Conservation (phyloP, 1,140 invertebrate species). For the Zaprionus camerounensis region DNA sequence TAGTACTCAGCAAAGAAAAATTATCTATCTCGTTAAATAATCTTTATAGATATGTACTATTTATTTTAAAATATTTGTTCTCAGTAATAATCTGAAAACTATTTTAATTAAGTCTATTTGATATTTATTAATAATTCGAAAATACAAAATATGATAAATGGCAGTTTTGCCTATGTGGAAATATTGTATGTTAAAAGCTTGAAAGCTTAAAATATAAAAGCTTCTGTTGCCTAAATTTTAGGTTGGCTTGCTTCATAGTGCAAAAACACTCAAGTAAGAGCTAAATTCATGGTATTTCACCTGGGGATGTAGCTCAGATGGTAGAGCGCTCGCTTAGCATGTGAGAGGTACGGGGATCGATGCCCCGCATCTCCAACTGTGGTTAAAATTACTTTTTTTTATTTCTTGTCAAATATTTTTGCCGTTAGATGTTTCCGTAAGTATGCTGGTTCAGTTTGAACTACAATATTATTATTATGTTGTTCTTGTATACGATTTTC, state of each 20-base stretch:
- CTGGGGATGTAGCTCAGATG: conserved; percentile 85
- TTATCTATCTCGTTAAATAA: too few species aligned
- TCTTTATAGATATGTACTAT: too few species aligned
- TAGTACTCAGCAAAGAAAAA: too few species aligned
- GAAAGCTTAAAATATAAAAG: conserved; percentile 36
- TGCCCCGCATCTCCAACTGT: conserved; percentile 86
- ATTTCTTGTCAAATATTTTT: neutral
- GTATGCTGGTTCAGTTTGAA: conserved; percentile 56
- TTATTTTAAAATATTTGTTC: too few species aligned
- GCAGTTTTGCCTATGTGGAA: neutral
- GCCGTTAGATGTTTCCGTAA: conserved; percentile 20
- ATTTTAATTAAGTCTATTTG: neutral
- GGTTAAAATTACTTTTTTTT: conserved; percentile 13
- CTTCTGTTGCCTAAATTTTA: conserved; percentile 5
- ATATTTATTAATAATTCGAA: neutral
- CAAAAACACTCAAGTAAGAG: neutral
- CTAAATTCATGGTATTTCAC: rapidly evolving
- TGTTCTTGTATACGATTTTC: conserved; percentile 34
- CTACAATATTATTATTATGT: neutral
- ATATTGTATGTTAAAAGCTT: conserved; percentile 6
- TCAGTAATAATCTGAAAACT: neutral
- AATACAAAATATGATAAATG: too few species aligned
- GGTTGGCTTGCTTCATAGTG: neutral
- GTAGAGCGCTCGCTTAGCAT: conserved; percentile 94
- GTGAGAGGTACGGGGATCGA: conserved; percentile 93